Base-by-base conservation (phyloP, 2,113 vertebrate species). In the Dipodomys stephensi region DNA sequence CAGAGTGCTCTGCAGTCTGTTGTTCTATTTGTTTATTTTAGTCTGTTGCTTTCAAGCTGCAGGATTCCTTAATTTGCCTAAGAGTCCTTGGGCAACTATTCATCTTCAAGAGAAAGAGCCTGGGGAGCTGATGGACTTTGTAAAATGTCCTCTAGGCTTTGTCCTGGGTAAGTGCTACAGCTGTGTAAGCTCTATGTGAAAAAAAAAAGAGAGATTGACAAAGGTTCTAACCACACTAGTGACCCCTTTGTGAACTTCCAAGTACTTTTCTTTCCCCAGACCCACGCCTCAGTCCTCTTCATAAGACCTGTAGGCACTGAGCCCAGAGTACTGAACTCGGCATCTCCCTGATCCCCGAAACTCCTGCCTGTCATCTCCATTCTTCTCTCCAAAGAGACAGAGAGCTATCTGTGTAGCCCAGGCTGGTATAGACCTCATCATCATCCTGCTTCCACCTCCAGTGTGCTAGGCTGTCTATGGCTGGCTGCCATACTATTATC, bases 1-100 rank as follows among this genome's bases (percentile, higher is more conserved):
- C 57, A 80, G 57, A 67, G 32, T 90, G 19, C 60, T 79, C 35
- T 94, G 19, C 22, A 30, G 23, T 93, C 11, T 64, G 16, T 90
- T 92, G 25, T 88, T 93, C 25, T 69, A 69, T 74, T 95, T 93
- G 30, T 87, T 90, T 72, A 72, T 84, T 94, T 95, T 27, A 85
- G 16, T 67, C 19, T 95, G 64, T 96, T 69, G 30, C 28, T 94
- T 77, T 90, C 69, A 84, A 78, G 57, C 13, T 93, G 16, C n/a
- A 87, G 57, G 4, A 65, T 87, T 82, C 71, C 65, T 94, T 84
- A 93, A 94, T 94, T 95, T 92, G 39, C 78, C 16, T 81, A 27
- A 46, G 35, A 16, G 69, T 60, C 11, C n/a, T 68, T 92, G 46
- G 46, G 39, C 85, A 81, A 87, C 88, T 67, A 49, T 93, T 93